Percentiles rank a stretch among this genome's conserved stretches.
phyloP scores from a whole-genome alignment of 2,113 vertebrate genomes.

The Verasper variegatus region DNA sequence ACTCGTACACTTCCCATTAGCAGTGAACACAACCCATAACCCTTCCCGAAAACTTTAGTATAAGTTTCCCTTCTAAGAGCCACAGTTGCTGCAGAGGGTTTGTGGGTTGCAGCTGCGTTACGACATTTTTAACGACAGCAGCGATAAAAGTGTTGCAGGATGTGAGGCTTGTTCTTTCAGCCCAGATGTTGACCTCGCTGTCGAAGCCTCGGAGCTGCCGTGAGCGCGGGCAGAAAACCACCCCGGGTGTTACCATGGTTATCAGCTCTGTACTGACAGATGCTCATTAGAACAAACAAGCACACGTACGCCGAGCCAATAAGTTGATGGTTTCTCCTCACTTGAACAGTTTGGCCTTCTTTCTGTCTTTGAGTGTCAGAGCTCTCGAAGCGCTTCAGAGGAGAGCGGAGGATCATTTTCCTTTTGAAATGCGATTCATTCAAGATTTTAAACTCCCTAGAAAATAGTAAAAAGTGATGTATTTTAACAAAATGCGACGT shows the following conservation, averaged over 20 bases:
- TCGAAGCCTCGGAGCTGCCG: constrained; percentile 55
- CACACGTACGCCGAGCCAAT: constrained; percentile 19
- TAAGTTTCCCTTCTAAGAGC: too few species aligned
- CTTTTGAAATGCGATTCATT: constrained; percentile 7
- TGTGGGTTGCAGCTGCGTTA: neutral
- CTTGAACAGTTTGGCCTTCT: neutral
- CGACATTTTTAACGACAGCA: constrained; percentile 31
- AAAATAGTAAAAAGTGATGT: neutral
- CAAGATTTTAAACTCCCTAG: neutral
- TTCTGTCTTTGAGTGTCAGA: constrained; percentile 26
- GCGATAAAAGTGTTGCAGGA: constrained; percentile 56
- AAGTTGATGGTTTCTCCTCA: constrained; percentile 28
- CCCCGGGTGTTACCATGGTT: constrained; percentile 67
- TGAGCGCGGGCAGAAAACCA: constrained; percentile 62
- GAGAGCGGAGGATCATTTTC: constrained; percentile 1
- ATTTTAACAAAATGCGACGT: too few species aligned
- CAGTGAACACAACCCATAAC: too few species aligned
- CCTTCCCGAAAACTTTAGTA: too few species aligned
- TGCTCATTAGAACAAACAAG: constrained; percentile 78
- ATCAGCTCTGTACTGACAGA: constrained; percentile 75
- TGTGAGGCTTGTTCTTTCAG: constrained; percentile 56
- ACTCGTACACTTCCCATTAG: too few species aligned
- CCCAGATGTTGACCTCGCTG: constrained; percentile 78
- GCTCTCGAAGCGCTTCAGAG: constrained; percentile 7
- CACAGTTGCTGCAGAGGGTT: too few species aligned